Conservation (phyloP, 1,140 invertebrate species). For the Argopecten irradians region DNA sequence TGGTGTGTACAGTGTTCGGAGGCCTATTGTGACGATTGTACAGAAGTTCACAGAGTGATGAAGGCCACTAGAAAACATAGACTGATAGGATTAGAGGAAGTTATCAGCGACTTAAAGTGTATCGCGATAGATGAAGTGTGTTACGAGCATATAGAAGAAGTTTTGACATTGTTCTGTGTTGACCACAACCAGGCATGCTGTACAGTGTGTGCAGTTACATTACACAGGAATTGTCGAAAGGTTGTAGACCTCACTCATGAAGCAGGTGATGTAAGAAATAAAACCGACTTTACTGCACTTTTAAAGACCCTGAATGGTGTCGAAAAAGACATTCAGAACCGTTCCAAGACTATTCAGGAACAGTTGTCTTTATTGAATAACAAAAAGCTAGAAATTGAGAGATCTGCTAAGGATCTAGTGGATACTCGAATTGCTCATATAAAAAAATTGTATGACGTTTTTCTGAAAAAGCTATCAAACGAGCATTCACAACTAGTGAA, state of each 20-base stretch:
- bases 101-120: neutral
- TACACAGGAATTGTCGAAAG: neutral
- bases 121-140: neutral
- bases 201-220: neutral
- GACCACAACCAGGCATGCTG: slow-evolving; percentile 28
- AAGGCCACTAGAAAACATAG: neutral
- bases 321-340: neutral
- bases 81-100: neutral
- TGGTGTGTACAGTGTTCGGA: slow-evolving; percentile 13
- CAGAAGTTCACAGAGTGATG: neutral
- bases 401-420: neutral
- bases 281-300: neutral
- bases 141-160: neutral
- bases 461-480: neutral
- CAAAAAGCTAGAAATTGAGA: neutral
- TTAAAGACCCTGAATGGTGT: neutral
- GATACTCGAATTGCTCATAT: neutral
- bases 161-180: neutral
- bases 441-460: neutral
- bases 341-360: neutral
- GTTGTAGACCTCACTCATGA: neutral
- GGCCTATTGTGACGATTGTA: neutral
- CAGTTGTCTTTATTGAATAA: neutral
- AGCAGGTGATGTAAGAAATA: neutral
- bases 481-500: neutral